Base-by-base conservation (phyloP, 1,140 invertebrate genomes). In the Onthophagus taurus region DNA sequence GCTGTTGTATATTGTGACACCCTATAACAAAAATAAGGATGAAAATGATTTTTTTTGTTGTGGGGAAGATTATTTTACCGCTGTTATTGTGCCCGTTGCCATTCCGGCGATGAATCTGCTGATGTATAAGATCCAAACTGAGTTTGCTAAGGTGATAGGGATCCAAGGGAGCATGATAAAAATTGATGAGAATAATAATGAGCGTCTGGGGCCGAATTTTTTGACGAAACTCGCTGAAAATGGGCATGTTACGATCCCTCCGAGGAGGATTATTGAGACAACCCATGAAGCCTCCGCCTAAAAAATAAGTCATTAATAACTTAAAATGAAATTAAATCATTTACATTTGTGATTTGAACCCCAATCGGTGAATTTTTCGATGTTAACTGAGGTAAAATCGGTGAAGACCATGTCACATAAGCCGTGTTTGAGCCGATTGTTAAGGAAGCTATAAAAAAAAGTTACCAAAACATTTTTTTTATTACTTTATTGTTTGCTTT, bases 1-100 rank as follows among this genome's bases (percentile, higher is more conserved):
- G 2, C 75, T 71, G 30, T 78, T 69, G 51, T 80, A 81, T 48
- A 79, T 66, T 1, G 76, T 74, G 0, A 58, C 58, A 31, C 53
- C 55, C 47, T 49, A 12, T 9, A 48, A 46, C 23, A 21, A 24
- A 11, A 5, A 5, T 26, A 2, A 44, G 30, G 12, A 59, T 53
- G 8, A 45, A 49, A 18, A 50, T 45, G 3, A 58, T 53, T 5
- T 63, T 52, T 16, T 64, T 38, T 63, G 58, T 7, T 42, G 35
- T 33, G 20, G 30, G 30, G 17, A 38, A 42, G 13, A n/a, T n/a
- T n/a, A n/a, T n/a, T 31, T 31, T 41, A 72, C 67, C 21, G 70
- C 70, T 47, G 72, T 72, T 16, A 68, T 55, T 1, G 76, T 47
- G 6, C 65, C 64, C 20, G 68, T 57, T 0, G 64, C 67, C 1